phyloP scores from a whole-genome alignment of 2,797 vertebrate species.

The Catamblyrhynchus diadema region DNA sequence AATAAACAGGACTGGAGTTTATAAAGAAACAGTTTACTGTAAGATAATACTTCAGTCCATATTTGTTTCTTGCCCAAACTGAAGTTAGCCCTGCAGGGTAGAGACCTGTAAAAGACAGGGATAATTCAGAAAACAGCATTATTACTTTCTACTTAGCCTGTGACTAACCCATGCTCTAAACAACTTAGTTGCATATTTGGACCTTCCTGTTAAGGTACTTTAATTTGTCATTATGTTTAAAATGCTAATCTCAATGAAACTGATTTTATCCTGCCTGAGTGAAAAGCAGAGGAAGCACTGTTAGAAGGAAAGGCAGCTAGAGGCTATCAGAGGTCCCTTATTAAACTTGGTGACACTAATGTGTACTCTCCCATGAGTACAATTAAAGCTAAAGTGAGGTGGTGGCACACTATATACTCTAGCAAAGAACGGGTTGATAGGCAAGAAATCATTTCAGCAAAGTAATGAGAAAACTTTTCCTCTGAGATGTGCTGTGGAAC shows the following conservation, averaged over 20 bases:
- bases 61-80: not conserved
- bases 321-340: constrained; percentile 9
- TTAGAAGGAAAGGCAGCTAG: not conserved
- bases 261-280: not conserved
- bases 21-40: not conserved
- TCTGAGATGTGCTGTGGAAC: constrained; percentile 12
- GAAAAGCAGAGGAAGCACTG: not conserved
- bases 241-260: not conserved
- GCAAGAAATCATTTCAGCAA: constrained; percentile 42
- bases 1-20: not conserved
- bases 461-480: constrained; percentile 58
- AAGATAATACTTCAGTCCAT: not conserved
- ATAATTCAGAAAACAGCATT: not conserved
- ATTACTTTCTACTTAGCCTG: not conserved
- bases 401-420: not conserved
- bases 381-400: constrained; percentile 64
- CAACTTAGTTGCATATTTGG: not conserved
- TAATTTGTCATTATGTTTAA: not conserved
- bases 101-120: not conserved
- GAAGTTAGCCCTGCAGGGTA: not conserved
- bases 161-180: not conserved
- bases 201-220: not conserved
- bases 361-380: constrained; percentile 41
- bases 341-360: constrained; percentile 57
- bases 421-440: constrained; percentile 23